Evolutionary conservation across 2,113 vertebrate genomes (phyloP).

Genomic region (Barnardius zonarius): DNA sequence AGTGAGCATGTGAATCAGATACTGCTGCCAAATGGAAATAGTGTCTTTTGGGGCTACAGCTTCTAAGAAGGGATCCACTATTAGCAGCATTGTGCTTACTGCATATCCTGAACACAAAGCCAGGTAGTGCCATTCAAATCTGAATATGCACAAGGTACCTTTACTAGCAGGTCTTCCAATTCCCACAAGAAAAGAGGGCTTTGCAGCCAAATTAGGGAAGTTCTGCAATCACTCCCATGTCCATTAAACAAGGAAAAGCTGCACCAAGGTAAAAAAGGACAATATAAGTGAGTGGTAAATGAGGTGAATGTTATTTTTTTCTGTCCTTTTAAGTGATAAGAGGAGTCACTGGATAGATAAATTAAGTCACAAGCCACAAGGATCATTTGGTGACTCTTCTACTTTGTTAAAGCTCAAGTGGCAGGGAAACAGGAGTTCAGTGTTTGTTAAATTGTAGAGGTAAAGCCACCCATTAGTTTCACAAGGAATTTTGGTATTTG

Average conservation of each 20-base stretch:
- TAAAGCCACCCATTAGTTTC: not conserved
- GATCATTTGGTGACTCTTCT: not conserved
- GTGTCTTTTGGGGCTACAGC: not conserved
- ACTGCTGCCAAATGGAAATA: slow-evolving; percentile 19
- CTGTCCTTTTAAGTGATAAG: not conserved
- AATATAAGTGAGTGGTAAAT: not conserved
- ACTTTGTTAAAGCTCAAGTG: not conserved
- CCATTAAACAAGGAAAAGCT: not conserved
- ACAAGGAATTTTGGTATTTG: not conserved
- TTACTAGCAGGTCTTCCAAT: not conserved
- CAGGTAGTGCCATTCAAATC: not conserved
- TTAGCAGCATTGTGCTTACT: not conserved
- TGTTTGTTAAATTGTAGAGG: not conserved
- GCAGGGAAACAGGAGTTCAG: not conserved
- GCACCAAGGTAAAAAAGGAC: not conserved
- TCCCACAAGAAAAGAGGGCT: not conserved
- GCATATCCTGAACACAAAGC: not conserved
- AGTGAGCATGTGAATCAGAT: slow-evolving; percentile 25
- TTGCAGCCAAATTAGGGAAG: not conserved
- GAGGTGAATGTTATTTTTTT: not conserved
- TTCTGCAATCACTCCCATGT: not conserved
- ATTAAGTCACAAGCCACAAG: not conserved
- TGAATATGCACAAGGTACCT: not conserved
- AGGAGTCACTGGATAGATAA: not conserved
- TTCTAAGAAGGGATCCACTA: not conserved